Conservation (phyloP, 2,888 invertebrate species). For the Orgyia antiqua region DNA sequence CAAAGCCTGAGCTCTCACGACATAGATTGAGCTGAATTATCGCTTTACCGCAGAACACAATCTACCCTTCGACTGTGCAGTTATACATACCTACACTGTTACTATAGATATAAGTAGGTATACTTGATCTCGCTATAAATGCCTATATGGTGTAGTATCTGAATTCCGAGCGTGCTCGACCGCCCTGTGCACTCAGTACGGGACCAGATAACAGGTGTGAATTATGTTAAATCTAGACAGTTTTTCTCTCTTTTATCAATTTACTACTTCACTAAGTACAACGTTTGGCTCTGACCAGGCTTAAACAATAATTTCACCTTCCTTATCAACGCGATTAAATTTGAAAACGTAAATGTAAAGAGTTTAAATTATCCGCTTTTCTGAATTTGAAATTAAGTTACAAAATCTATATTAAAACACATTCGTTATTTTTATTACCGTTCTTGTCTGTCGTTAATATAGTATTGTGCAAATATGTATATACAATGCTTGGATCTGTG, state of each 20-base stretch:
- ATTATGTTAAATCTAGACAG: conserved; percentile 64
- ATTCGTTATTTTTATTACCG: too few species aligned
- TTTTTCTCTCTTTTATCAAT: conserved; percentile 64
- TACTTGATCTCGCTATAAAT: conserved; percentile 7
- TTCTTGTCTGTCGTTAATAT: too few species aligned
- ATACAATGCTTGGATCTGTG: too few species aligned
- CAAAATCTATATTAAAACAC: too few species aligned
- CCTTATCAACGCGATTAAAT: conserved; percentile 10
- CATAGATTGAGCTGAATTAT: conserved; percentile 78
- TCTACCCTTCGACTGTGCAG: conserved; percentile 42
- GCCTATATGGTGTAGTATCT: conserved; percentile 23
- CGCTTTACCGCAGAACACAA: conserved; percentile 78
- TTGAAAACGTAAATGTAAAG: background rate
- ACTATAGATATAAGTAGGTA: conserved; percentile 5
- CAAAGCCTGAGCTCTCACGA: conserved; percentile 75
- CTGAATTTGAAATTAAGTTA: too few species aligned
- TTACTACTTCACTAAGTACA: conserved; percentile 53
- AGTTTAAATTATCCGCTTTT: background rate
- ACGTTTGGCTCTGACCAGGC: conserved; percentile 57
- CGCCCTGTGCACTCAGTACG: conserved; percentile 54
- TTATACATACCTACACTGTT: conserved; percentile 12
- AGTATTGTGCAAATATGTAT: too few species aligned
- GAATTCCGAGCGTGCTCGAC: conserved; percentile 29
- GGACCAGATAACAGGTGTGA: conserved; percentile 63
- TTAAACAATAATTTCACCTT: conserved; percentile 36